Percentiles rank a stretch among this genome's conserved stretches.
phyloP scores from a whole-genome alignment of 2,888 invertebrate genomes.

The Agrochola lychnidis region DNA sequence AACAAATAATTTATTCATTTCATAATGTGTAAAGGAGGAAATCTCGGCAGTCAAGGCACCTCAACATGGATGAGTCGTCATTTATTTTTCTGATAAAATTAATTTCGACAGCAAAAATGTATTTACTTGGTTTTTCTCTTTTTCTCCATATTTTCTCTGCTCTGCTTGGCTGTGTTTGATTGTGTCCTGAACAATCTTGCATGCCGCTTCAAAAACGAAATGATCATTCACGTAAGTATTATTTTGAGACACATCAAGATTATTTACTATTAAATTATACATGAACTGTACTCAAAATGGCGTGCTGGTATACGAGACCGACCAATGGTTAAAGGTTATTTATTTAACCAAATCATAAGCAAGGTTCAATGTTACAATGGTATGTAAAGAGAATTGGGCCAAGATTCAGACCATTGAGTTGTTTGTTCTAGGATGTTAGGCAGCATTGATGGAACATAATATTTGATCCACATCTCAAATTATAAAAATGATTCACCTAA shows the following conservation, averaged over 20 bases:
- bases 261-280: conserved; percentile 66
- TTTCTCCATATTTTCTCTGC: conserved; percentile 95
- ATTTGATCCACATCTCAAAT: conserved; percentile 62
- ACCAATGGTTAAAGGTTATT: conserved; percentile 55
- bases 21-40: conserved; percentile 50
- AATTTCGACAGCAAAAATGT: conserved; percentile 91
- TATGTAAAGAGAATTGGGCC: conserved; percentile 51
- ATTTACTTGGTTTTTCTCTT: conserved; percentile 94
- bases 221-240: conserved; percentile 94
- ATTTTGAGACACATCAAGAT: conserved; percentile 90
- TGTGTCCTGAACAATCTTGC: conserved; percentile 94
- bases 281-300: conserved; percentile 64
- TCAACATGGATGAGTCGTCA: conserved; percentile 87
- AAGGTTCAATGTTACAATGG: conserved; percentile 59
- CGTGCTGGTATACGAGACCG: conserved; percentile 60
- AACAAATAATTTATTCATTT: conserved; percentile 59
- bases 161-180: conserved; percentile 96
- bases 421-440: conserved; percentile 69
- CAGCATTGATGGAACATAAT: conserved; percentile 66
- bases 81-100: conserved; percentile 89
- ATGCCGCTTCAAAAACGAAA: conserved; percentile 94
- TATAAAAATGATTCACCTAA: conserved; percentile 78
- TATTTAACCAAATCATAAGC: conserved; percentile 58
- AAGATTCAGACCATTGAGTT: conserved; percentile 55
- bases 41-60: conserved; percentile 84